Base-by-base conservation (phyloP, 2,888 invertebrate species). In the Eupithecia insigniata region DNA sequence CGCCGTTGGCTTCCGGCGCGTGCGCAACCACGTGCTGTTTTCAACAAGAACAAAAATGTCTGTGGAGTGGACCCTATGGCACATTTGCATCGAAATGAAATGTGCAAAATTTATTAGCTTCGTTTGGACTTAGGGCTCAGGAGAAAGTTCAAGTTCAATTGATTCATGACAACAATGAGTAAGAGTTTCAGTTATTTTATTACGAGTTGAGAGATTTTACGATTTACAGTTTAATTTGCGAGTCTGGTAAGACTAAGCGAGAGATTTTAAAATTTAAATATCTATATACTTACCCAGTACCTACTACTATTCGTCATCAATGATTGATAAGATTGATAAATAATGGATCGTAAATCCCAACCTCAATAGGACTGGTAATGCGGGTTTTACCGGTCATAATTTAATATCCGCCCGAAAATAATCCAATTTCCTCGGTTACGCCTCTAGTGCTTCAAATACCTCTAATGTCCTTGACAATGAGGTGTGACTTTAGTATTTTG, bases 331-430 rank as follows among this genome's bases (percentile, higher is more conserved):
- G 55, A 26, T 26, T 55, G 26, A 55, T 43, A 83, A n/a, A 43
- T 55, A 83, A 82, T 81, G 80, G 84, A 81, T 81, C 82, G 81
- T 86, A 87, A 86, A 86, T 81, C 78, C 77, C 70, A 74, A 71
- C 81, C 80, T 90, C 89, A 92, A 92, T 89, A 80, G 89, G 83
- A 81, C 92, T 92, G 81, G 80, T 82, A 85, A 85, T 86, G 85
- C 85, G 86, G 85, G 86, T 85, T 85, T 87, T 87, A 89, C 89
- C 87, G 87, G 82, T 84, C 85, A 91, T 94, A 93, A 94, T 93
- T 93, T 92, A 93, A 94, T 93, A 93, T 94, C 94, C 94, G 94
- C 87, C 87, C 89, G 79, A 89, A 90, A 89, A 88, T 91, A 91
- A 91, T 90, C 89, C 85, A 83, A 91, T 90, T 92, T 91, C 92